Base-by-base conservation (phyloP, 2,113 vertebrate species). In the Phasianus colchicus region DNA sequence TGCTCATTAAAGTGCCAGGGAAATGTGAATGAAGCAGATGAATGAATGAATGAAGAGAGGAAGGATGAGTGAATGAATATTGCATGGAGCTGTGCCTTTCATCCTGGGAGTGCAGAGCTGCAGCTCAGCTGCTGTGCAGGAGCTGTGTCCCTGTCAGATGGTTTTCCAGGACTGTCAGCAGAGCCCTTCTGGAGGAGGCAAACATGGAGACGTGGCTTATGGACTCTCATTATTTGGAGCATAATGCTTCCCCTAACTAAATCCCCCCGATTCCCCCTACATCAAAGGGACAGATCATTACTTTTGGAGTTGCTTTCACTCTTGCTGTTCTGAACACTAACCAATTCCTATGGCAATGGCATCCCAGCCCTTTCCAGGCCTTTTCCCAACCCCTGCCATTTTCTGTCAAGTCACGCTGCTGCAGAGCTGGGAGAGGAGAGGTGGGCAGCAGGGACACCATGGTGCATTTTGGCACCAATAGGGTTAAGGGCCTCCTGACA, bases 1-100 rank as follows among this genome's bases (percentile, higher is more conserved):
- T 74, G 91, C 84, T 96, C 82, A 86, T 96, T 96, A 93, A 88
- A 91, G 81, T 24, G 77, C 93, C 0, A 1, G 60, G 38, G 85
- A 97, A 96, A 97, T 79, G 92, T 97, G 96, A 97, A 97, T 97
- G 95, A 88, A 95, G 70, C 79, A 90, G 95, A 90, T 96, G 95
- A 96, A 96, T 96, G 85, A 34, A 95, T 97, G 96, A 96, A 96
- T 97, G 96, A 92, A 95, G 71, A 92, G 96, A 77, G 55, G 72
- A 93, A 94, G 83, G 92, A 93, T 92, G 93, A 93, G 90, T 97
- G 95, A 97, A 96, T 96, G 96, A 96, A 97, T 95, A 95, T 92
- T 94, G 81, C 94, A 96, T 83, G 52, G 88, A 52, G 86, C 93
- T 52, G 32, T 92, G 86, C 83, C 91, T 95, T 95, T 96, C 95